Evolutionary conservation across 2,113 vertebrate genomes (phyloP).

Genomic region (Nothobranchius kuhntae): DNA sequence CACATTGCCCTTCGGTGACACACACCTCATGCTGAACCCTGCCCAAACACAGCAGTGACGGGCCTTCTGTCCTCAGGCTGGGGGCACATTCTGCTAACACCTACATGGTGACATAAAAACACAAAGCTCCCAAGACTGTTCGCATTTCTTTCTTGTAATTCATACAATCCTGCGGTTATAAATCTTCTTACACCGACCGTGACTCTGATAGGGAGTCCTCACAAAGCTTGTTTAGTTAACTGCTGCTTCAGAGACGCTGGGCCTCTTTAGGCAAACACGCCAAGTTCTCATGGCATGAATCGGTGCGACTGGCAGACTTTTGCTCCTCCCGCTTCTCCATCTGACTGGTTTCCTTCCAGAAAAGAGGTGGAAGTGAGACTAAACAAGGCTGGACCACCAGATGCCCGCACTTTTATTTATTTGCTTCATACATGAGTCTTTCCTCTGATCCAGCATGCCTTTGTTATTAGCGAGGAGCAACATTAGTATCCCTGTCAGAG

Average conservation of each 20-base stretch:
- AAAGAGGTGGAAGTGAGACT: conserved; percentile 31
- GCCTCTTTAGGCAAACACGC: conserved; percentile 53
- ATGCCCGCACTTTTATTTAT: conserved; percentile 34
- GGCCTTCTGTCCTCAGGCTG: conserved; percentile 25
- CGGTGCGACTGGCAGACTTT: conserved; percentile 37
- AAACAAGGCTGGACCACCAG: conserved; percentile 33
- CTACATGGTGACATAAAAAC: conserved; percentile 11
- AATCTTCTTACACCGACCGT: conserved; percentile 33
- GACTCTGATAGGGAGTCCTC: conserved; percentile 31
- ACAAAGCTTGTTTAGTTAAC: conserved; percentile 51
- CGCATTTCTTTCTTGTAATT: no score
- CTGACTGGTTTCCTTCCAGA: conserved; percentile 17
- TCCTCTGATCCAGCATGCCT: conserved; percentile 19
- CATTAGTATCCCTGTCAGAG: not conserved
- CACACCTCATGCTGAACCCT: conserved; percentile 23
- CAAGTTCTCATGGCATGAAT: conserved; percentile 36
- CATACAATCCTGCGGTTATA: conserved; percentile 15
- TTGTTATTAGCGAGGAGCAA: not conserved
- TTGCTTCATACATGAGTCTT: conserved; percentile 26
- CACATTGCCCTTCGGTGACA: conserved; percentile 28
- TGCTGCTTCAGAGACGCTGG: conserved; percentile 38
- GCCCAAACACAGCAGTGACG: conserved; percentile 15
- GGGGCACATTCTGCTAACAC: conserved; percentile 18
- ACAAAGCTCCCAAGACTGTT: conserved; percentile 20
- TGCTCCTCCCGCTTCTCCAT: conserved; percentile 39